Percentiles rank a stretch among this genome's conserved stretches.
phyloP scores from a whole-genome alignment of 2,797 vertebrate genomes.

The Ctenopoma kingsleyae region DNA sequence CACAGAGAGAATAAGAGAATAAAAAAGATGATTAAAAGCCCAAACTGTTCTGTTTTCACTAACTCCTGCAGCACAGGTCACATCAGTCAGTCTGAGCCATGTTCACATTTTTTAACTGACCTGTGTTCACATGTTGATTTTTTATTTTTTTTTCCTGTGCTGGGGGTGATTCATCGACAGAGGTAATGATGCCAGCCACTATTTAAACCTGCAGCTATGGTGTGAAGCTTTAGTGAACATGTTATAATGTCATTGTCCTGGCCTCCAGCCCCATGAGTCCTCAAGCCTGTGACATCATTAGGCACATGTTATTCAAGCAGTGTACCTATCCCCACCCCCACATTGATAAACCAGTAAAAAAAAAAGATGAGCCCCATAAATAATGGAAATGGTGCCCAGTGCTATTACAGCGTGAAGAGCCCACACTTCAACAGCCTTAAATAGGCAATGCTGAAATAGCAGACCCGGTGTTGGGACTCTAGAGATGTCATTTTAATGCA shows the following conservation, averaged over 20 bases:
- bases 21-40: constrained; percentile 47
- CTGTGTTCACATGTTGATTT: constrained; percentile 30
- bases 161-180: constrained; percentile 61
- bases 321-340: constrained; percentile 55
- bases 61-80: constrained; percentile 21
- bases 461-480: constrained; percentile 60
- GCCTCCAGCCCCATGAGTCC: constrained; percentile 46
- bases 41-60: constrained; percentile 20
- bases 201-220: constrained; percentile 58
- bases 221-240: constrained; percentile 50
- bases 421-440: constrained; percentile 83
- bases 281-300: constrained; percentile 79
- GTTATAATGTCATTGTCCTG: constrained; percentile 55
- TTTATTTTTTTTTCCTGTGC: constrained; percentile 21
- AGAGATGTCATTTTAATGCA: constrained; percentile 81
- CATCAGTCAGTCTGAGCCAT: constrained; percentile 27
- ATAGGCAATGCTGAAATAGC: constrained; percentile 85
- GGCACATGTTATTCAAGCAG: constrained; percentile 70
- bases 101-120: constrained; percentile 24
- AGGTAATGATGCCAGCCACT: constrained; percentile 64
- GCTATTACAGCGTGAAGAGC: constrained; percentile 83
- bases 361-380: constrained; percentile 85
- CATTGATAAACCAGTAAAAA: constrained; percentile 84
- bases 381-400: constrained; percentile 85
- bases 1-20: constrained; percentile 48